These are phyloP conservation scores for Physeter macrocephalus DNA, from an alignment of 2,113 vertebrate genomes.

Conservation along the genomic window DNA sequence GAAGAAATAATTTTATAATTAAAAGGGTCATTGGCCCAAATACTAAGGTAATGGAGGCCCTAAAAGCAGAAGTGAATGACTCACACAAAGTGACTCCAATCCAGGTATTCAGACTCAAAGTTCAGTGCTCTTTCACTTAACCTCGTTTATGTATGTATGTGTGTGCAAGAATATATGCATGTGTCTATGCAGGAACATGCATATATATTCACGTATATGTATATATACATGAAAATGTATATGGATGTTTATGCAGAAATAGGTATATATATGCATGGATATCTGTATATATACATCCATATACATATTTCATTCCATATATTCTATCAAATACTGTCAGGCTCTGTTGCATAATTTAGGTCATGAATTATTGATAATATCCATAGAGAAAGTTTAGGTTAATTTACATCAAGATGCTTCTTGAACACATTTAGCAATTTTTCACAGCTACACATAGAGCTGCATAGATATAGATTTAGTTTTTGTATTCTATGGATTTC, in stretches of 20 bases:
- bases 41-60: rapidly evolving
- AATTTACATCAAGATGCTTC: conserved; percentile 57
- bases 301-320: background rate
- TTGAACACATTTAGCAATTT: conserved; percentile 14
- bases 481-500: background rate
- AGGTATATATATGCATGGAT: background rate
- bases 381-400: conserved; percentile 48
- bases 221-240: background rate
- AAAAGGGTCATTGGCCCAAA: background rate
- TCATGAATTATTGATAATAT: conserved; percentile 59
- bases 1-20: background rate
- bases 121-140: background rate
- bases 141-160: background rate
- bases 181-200: background rate
- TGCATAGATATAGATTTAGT: background rate
- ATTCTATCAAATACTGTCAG: conserved; percentile 7
- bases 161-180: background rate
- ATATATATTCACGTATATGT: background rate
- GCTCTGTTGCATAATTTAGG: conserved; percentile 55
- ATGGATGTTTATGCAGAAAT: background rate
- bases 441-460: background rate
- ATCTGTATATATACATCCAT: background rate
- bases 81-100: background rate
- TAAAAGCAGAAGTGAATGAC: background rate
- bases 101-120: background rate